A percentile compares a stretch with the other conserved stretches of the same genome.
Conservation (phyloP, 2,888 invertebrate genomes). For the Scrobipalpa atriplicella region DNA sequence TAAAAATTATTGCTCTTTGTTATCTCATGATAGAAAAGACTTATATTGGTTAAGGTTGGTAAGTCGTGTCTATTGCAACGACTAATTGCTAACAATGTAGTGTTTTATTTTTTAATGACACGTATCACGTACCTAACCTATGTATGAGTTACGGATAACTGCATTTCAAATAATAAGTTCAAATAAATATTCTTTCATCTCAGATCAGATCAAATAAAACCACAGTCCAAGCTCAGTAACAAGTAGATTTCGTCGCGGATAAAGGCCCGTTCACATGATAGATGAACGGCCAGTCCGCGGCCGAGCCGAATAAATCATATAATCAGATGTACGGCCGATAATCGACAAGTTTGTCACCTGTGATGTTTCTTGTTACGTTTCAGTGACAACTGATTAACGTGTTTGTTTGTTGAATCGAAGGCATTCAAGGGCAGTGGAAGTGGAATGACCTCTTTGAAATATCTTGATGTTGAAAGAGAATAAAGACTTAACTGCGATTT, state of each 20-base stretch:
- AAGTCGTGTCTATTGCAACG: too few species aligned
- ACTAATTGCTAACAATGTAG: too few species aligned
- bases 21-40: too few species aligned
- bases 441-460: neutral
- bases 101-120: too few species aligned
- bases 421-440: constrained; percentile 34
- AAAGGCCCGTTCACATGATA: constrained; percentile 54
- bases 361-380: neutral
- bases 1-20: too few species aligned
- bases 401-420: constrained; percentile 26
- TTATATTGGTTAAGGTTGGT: too few species aligned
- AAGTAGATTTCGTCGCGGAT: constrained; percentile 53
- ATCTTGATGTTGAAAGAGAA: too few species aligned
- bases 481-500: too few species aligned
- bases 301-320: constrained; percentile 9
- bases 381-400: constrained; percentile 16
- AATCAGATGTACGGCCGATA: constrained; percentile 14
- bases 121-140: too few species aligned
- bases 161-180: neutral
- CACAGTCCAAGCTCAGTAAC: constrained; percentile 1
- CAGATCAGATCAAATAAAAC: neutral
- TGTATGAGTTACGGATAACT: too few species aligned
- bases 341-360: constrained; percentile 9
- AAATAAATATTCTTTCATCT: neutral
- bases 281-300: constrained; percentile 47